These are phyloP conservation scores for Meganola albula DNA, from an alignment of 2,888 invertebrate species.

Conservation along the genomic window DNA sequence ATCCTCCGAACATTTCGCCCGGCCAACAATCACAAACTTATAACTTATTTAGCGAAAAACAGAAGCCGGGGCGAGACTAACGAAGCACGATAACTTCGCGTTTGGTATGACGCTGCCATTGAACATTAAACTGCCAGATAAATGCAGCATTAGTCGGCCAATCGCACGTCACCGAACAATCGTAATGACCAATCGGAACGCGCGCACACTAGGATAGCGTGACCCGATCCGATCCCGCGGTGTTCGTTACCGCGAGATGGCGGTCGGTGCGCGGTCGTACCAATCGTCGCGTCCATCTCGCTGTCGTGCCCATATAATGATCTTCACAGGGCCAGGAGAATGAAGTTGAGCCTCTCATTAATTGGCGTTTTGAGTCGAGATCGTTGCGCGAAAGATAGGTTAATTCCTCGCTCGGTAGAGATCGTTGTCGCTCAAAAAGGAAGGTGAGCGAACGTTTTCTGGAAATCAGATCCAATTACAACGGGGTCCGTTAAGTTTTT, in stretches of 20 bases:
- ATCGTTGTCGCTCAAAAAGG: conserved; percentile 76
- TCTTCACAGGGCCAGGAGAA: conserved; percentile 76
- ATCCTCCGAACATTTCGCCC: conserved; percentile 58
- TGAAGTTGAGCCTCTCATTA: conserved; percentile 78
- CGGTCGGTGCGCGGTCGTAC: conserved; percentile 61
- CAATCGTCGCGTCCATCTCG: conserved; percentile 76
- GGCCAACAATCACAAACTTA: conserved; percentile 65
- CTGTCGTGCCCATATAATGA: conserved; percentile 78
- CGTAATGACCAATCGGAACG: conserved; percentile 67
- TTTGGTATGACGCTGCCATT: conserved; percentile 68
- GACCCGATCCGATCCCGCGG: conserved; percentile 72
- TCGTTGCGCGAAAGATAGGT: conserved; percentile 76
- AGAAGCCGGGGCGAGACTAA: conserved; percentile 67
- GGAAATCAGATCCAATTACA: conserved; percentile 79
- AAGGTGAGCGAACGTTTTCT: conserved; percentile 74
- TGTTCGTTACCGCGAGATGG: conserved; percentile 76
- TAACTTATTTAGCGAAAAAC: conserved; percentile 74
- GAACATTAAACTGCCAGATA: conserved; percentile 61
- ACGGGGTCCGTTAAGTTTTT: conserved; percentile 72
- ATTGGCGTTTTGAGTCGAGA: conserved; percentile 78
- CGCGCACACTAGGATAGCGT: conserved; percentile 72
- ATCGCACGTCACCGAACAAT: conserved; percentile 64
- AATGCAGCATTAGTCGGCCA: conserved; percentile 58
- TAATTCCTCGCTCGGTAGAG: conserved; percentile 74
- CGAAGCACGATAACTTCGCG: conserved; percentile 64